A percentile compares a stretch with the other conserved stretches of the same genome.
These are phyloP conservation scores for Drosophila siamana DNA, from an alignment of 2,888 invertebrate genomes.

Conservation along the genomic window DNA sequence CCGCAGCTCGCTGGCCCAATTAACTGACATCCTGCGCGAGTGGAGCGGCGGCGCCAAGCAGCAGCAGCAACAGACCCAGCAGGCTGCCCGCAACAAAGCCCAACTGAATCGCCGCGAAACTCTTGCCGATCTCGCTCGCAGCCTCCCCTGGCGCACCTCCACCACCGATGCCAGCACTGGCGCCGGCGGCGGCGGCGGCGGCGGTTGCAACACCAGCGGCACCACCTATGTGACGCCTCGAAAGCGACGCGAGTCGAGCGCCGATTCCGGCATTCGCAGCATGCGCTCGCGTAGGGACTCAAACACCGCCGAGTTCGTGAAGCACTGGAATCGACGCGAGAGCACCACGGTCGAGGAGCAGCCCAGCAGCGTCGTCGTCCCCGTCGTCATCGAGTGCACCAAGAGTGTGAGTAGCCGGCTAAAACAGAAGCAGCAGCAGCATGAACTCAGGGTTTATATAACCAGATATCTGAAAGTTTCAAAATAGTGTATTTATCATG, in stretches of 20 bases:
- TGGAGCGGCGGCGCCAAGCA: constrained; percentile 90
- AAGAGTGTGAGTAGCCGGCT: constrained; percentile 55
- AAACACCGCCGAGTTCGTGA: constrained; percentile 90
- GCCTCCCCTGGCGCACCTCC: constrained; percentile 92
- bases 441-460: too few species aligned
- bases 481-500: too few species aligned
- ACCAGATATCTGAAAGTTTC: too few species aligned
- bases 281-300: constrained; percentile 91
- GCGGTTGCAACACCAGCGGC: constrained; percentile 75
- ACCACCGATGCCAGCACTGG: constrained; percentile 86
- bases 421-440: too few species aligned
- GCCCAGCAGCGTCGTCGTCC: constrained; percentile 60
- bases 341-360: constrained; percentile 86
- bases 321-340: constrained; percentile 90
- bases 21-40: constrained; percentile 94
- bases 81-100: constrained; percentile 84
- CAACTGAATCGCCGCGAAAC: constrained; percentile 94
- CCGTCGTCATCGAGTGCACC: constrained; percentile 70
- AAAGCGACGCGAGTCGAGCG: constrained; percentile 94
- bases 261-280: constrained; percentile 93
- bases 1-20: constrained; percentile 94
- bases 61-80: constrained; percentile 80
- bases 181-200: constrained; percentile 76
- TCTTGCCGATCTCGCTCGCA: constrained; percentile 94
- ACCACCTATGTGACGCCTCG: constrained; percentile 86